Evolutionary conservation across 2,113 vertebrate species (phyloP).

Genomic region (Oophaga pumilio): DNA sequence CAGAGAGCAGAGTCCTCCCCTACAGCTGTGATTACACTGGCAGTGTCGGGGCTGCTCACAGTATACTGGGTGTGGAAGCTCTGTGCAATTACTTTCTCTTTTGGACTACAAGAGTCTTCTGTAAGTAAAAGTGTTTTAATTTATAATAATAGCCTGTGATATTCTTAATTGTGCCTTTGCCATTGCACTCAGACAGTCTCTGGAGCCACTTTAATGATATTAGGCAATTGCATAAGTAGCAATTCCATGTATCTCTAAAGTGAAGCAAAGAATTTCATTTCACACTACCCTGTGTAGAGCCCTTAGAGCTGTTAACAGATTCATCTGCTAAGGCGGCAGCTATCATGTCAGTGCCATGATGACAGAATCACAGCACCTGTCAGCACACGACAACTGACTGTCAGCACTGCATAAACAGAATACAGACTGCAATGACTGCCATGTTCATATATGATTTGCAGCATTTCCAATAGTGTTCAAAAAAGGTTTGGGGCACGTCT

Average conservation of each 20-base stretch:
- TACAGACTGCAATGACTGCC: not conserved
- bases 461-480: too few relatives aligned
- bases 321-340: not conserved
- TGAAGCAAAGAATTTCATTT: not conserved
- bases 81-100: constrained; percentile 25
- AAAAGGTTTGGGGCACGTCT: too few relatives aligned
- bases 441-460: too few relatives aligned
- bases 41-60: constrained; percentile 22
- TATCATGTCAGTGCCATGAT: not conserved
- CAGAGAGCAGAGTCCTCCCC: constrained; percentile 46
- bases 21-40: constrained; percentile 39
- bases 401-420: not conserved
- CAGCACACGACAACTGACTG: not conserved
- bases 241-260: not conserved
- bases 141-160: not conserved
- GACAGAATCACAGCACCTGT: not conserved
- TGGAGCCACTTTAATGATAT: not conserved
- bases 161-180: not conserved
- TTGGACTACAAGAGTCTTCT: not conserved
- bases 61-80: constrained; percentile 36
- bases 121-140: constrained; percentile 36
- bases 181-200: not conserved
- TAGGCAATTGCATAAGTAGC: not conserved
- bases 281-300: not conserved
- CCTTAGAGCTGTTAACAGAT: not conserved